phyloP scores from a whole-genome alignment of 2,888 invertebrate genomes.

The Melinaea menophilus region DNA sequence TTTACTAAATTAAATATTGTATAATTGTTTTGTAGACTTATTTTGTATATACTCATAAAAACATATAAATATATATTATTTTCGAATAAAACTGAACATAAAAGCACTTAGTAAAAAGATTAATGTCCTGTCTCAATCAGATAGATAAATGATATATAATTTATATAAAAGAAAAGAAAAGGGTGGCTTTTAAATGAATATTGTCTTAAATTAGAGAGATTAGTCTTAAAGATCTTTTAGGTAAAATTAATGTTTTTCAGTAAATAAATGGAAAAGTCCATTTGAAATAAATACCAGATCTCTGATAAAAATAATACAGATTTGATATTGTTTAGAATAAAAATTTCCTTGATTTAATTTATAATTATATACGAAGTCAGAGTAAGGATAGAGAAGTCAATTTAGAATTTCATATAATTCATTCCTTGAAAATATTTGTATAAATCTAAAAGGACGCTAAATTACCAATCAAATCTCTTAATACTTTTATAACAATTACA shows the following conservation, averaged over 20 bases:
- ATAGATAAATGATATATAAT: slow-evolving; percentile 47
- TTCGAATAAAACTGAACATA: not conserved
- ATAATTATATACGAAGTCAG: not conserved
- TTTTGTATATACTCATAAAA: too few relatives aligned
- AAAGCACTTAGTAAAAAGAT: slow-evolving; percentile 28
- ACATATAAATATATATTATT: too few relatives aligned
- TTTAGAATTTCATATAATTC: too few relatives aligned
- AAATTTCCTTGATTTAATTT: not conserved
- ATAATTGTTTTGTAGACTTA: too few relatives aligned
- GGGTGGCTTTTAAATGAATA: slow-evolving; percentile 42
- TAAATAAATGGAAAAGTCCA: slow-evolving; percentile 20
- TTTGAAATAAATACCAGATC: slow-evolving; percentile 11
- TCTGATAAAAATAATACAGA: not conserved
- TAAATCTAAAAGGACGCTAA: not conserved
- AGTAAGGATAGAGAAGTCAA: not conserved
- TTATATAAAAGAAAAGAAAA: slow-evolving; percentile 40
- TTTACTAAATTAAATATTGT: too few relatives aligned
- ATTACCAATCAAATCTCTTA: not conserved
- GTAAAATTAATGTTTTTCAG: slow-evolving; percentile 22
- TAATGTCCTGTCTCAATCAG: slow-evolving; percentile 33
- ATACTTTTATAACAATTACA: not conserved
- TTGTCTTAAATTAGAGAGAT: slow-evolving; percentile 51
- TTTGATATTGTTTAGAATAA: not conserved
- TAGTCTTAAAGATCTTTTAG: slow-evolving; percentile 42
- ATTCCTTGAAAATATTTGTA: not conserved